Evolutionary conservation across 2,113 vertebrate genomes (phyloP).

Genomic region (Hemiscyllium ocellatum): DNA sequence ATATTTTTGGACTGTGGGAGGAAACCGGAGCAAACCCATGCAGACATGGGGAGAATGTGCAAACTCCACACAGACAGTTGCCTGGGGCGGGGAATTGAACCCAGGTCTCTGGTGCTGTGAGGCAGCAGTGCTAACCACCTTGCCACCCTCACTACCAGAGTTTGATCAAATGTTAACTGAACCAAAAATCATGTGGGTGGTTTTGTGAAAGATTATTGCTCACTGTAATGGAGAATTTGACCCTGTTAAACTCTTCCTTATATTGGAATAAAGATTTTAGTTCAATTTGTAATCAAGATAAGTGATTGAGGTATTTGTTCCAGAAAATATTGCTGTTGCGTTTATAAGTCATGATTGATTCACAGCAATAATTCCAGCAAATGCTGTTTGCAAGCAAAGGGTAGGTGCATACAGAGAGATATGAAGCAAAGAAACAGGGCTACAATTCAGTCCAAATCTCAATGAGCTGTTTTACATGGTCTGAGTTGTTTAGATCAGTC

Average conservation of each 20-base stretch:
- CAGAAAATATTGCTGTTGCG: background rate
- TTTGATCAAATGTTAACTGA: background rate
- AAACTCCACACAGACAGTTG: no score
- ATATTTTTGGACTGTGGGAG: no score
- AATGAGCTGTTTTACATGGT: background rate
- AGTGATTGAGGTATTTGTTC: background rate
- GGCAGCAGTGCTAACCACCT: no score
- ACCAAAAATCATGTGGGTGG: background rate
- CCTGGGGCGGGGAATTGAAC: no score
- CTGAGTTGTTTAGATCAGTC: background rate
- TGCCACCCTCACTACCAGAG: no score
- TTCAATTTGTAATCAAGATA: no score
- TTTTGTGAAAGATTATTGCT: background rate
- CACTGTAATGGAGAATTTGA: background rate
- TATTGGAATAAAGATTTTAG: background rate
- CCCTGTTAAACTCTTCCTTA: background rate
- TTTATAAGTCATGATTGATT: background rate
- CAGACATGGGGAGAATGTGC: no score
- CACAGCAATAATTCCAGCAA: background rate
- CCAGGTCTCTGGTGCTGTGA: no score
- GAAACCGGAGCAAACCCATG: no score
- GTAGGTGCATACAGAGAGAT: background rate
- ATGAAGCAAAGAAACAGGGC: background rate
- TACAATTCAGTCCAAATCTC: background rate
- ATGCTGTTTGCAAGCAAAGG: background rate